Base-by-base conservation (phyloP, 2,113 vertebrate species). In the Osmerus mordax region DNA sequence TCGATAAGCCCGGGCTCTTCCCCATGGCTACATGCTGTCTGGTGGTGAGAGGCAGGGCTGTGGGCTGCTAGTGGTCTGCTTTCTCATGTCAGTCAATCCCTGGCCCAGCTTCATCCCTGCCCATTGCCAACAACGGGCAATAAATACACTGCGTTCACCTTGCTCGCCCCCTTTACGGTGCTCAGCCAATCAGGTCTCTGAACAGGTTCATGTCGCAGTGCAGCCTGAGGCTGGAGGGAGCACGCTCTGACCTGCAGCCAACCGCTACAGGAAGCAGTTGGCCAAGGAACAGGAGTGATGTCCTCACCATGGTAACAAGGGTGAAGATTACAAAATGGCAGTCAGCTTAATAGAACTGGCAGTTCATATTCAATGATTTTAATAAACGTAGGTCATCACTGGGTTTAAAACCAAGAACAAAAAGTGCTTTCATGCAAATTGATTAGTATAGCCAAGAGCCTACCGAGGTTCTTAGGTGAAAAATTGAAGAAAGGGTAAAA, bases 131-230 rank as follows among this genome's bases (percentile, higher is more conserved):
- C 25, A 62, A 29, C 32, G 11, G 18, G 21, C 51, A 41, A 29
- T 51, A 74, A 52, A 69, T 61, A 29, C 60, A 61, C 29, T 23
- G 56, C 84, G 79, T 86, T 85, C 81, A 89, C 87, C 84, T 84
- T 71, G 16, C 47, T 58, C 53, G 13, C 71, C 78, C 73, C 75
- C 81, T 71, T 77, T 85, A 73, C 74, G 71, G 84, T 81, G 77
- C 80, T 84, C 82, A 87, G 78, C 75, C 84, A 86, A 90, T 91
- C 87, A 85, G 82, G 62, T 84, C 80, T 79, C 78, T 81, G 77
- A 79, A 81, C 81, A 14, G 64, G 84, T 78, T 77, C 71, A 72
- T 76, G 70, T 56, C 63, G 41, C 41, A 11, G 41, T 67, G 80
- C 58, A 60, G 86, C 87, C 76, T 70, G 28, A 74, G 88, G 87